These are phyloP conservation scores for Regulus satrapa DNA, from an alignment of 2,113 vertebrate genomes.

Conservation along the genomic window DNA sequence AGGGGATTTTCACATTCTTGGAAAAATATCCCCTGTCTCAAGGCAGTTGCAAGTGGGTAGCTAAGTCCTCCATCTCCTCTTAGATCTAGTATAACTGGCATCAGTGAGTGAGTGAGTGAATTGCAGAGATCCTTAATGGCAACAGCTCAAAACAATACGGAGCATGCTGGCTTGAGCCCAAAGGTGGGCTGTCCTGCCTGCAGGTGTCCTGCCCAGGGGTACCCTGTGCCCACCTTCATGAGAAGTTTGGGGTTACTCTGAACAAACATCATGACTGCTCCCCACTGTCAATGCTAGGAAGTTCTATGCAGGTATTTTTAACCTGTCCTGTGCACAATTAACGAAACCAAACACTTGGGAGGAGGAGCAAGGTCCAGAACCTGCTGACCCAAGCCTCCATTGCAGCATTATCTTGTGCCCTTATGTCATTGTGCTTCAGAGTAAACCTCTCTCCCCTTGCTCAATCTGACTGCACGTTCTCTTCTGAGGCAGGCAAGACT, in stretches of 20 bases:
- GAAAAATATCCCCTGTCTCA: background rate
- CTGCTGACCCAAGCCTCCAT: background rate
- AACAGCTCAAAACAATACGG: fast-evolving
- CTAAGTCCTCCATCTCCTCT: background rate
- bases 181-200: background rate
- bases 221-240: background rate
- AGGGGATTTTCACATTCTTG: background rate
- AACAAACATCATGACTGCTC: background rate
- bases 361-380: background rate
- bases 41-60: background rate
- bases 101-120: fast-evolving
- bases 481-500: background rate
- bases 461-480: background rate
- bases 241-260: background rate
- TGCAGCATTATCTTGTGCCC: background rate
- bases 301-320: background rate
- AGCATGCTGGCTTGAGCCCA: background rate
- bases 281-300: background rate
- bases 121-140: background rate
- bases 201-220: fast-evolving
- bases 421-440: background rate
- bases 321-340: background rate
- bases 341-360: background rate
- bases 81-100: background rate
- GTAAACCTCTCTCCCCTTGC: background rate